phyloP scores from a whole-genome alignment of 1,140 invertebrate genomes.

The Yoshiicerus persimilis region DNA sequence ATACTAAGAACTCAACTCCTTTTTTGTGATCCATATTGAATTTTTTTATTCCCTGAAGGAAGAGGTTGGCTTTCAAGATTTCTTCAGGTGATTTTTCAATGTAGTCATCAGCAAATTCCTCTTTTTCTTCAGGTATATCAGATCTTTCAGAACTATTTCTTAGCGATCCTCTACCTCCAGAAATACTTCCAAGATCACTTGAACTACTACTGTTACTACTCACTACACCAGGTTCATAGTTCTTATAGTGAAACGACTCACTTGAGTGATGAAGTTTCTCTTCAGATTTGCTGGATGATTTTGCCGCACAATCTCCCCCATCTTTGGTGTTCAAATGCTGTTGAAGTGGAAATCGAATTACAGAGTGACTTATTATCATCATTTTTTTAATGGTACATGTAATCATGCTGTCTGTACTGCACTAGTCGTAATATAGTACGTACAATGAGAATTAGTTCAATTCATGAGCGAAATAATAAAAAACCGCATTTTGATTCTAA shows the following conservation, averaged over 20 bases:
- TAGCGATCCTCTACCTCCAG: background rate
- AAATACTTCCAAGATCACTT: background rate
- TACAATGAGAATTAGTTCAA: too few species aligned
- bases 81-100: background rate
- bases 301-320: background rate
- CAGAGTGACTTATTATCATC: background rate
- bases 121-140: background rate
- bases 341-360: background rate
- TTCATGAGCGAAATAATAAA: too few species aligned
- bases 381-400: background rate
- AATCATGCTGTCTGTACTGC: too few species aligned
- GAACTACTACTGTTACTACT: slow-evolving; percentile 24
- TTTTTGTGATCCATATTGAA: slow-evolving; percentile 99
- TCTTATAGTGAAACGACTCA: background rate
- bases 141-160: slow-evolving; percentile 4
- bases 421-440: too few species aligned
- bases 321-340: background rate
- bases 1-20: slow-evolving; percentile 96
- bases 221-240: slow-evolving; percentile 20
- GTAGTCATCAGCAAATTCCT: background rate
- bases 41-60: slow-evolving; percentile 67
- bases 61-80: slow-evolving; percentile 7
- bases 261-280: background rate
- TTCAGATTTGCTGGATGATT: background rate
- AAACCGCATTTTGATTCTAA: too few species aligned